These are phyloP conservation scores for Aelia acuminata DNA, from an alignment of 2,888 invertebrate genomes.

Conservation along the genomic window DNA sequence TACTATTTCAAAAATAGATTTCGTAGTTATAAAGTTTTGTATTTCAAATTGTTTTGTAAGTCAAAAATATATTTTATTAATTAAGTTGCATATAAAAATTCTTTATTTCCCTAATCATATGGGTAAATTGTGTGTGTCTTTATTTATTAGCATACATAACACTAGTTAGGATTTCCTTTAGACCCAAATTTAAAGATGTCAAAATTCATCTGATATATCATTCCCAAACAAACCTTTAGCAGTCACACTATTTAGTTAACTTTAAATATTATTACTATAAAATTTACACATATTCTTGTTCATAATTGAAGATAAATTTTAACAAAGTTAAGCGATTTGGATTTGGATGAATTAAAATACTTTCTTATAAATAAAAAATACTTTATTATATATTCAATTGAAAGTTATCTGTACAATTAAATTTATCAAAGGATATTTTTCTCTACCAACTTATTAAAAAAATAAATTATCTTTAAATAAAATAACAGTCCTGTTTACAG, in stretches of 20 bases:
- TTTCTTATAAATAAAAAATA: conserved; percentile 11
- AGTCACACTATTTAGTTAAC: too few relatives aligned
- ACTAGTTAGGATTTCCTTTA: too few relatives aligned
- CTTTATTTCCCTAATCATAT: background rate
- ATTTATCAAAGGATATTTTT: conserved; percentile 1
- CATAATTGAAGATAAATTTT: too few relatives aligned
- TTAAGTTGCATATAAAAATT: background rate
- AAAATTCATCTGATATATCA: too few relatives aligned
- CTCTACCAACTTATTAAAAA: conserved; percentile 29
- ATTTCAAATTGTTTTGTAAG: background rate
- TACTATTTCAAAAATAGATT: background rate
- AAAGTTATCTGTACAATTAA: background rate
- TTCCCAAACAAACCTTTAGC: too few relatives aligned
- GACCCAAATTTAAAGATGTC: too few relatives aligned
- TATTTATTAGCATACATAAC: too few relatives aligned
- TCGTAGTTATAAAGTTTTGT: background rate
- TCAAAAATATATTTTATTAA: background rate
- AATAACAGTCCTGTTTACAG: conserved; percentile 28
- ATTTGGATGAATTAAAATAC: background rate
- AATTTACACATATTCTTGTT: too few relatives aligned
- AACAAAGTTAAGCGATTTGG: too few relatives aligned
- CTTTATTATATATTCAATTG: conserved; percentile 27
- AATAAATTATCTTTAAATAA: conserved; percentile 37
- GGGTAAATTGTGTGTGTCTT: too few relatives aligned
- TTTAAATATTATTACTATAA: too few relatives aligned